Percentiles rank a stretch among this genome's conserved stretches.
Evolutionary conservation across 2,113 vertebrate species (phyloP).

Genomic region (Aldabrachelys gigantea): DNA sequence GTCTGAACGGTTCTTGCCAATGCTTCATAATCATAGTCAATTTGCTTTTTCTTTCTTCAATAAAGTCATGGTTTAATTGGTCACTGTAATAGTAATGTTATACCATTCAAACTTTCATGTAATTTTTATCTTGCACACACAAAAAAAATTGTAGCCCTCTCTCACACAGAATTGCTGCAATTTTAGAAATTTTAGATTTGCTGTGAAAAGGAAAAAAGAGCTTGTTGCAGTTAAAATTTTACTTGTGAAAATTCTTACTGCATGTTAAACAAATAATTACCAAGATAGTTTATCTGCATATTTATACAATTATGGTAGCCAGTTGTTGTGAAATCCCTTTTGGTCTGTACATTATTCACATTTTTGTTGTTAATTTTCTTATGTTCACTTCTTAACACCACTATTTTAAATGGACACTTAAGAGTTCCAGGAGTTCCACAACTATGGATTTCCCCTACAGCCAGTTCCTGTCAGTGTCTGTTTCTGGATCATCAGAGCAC

Average conservation of each 20-base stretch:
- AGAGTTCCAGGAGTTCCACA: background rate
- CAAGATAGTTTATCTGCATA: background rate
- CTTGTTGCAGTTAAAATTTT: background rate
- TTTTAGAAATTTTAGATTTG: background rate
- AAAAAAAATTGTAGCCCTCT: background rate
- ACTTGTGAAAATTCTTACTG: background rate
- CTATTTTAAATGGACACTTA: background rate
- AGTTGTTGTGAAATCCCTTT: background rate
- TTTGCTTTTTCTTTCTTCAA: background rate
- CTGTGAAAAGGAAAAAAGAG: background rate
- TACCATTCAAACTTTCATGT: accelerated
- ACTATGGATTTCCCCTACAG: background rate
- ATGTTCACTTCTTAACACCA: background rate
- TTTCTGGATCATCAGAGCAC: background rate
- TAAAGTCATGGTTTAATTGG: background rate
- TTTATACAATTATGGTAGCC: background rate
- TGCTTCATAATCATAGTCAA: background rate
- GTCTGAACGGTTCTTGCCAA: background rate
- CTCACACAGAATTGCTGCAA: background rate
- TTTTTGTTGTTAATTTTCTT: background rate
- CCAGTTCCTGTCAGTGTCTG: conserved; percentile 8
- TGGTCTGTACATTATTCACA: background rate
- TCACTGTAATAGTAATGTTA: background rate
- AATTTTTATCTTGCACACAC: background rate
- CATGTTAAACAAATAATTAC: background rate